These are phyloP conservation scores for Hirtodrosophila histrioides DNA, from an alignment of 2,888 invertebrate species.

Conservation along the genomic window DNA sequence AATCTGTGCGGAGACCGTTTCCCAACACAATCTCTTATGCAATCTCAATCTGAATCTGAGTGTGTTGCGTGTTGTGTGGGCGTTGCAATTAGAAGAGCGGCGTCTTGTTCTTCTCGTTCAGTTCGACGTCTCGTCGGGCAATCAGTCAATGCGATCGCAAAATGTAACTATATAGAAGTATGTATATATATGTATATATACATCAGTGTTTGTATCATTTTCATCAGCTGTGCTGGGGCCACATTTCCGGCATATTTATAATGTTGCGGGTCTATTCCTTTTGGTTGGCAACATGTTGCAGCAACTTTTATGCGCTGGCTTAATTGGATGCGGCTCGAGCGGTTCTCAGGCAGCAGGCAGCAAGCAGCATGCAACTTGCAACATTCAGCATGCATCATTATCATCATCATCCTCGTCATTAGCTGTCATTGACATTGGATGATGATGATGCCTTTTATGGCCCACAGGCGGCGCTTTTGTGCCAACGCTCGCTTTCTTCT, in stretches of 20 bases:
- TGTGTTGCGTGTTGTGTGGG: constrained; percentile 62
- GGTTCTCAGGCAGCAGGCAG: constrained; percentile 17
- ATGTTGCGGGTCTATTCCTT: constrained; percentile 19
- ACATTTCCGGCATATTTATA: constrained; percentile 64
- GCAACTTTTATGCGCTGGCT: constrained; percentile 34
- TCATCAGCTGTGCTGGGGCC: constrained; percentile 47
- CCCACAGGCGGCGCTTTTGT: constrained; percentile 63
- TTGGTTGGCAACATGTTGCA: constrained; percentile 45
- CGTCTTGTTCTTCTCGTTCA: constrained; percentile 66
- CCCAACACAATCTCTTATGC: constrained; percentile 61
- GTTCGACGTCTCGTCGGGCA: constrained; percentile 62
- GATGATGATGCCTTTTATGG: constrained; percentile 66
- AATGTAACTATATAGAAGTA: constrained; percentile 22
- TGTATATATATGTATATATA: neutral
- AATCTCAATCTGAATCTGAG: constrained; percentile 61
- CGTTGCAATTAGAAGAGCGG: constrained; percentile 75
- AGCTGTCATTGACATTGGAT: constrained; percentile 70
- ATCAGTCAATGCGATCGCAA: constrained; percentile 66
- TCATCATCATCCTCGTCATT: constrained; percentile 20
- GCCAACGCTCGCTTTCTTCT: constrained; percentile 46
- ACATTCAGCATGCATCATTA: constrained; percentile 10
- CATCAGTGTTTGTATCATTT: constrained; percentile 20
- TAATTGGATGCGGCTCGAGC: constrained; percentile 52
- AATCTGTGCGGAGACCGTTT: constrained; percentile 62
- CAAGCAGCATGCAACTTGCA: constrained; percentile 7